These are phyloP conservation scores for Diachasmimorpha longicaudata DNA, from an alignment of 1,140 invertebrate species.

Conservation along the genomic window DNA sequence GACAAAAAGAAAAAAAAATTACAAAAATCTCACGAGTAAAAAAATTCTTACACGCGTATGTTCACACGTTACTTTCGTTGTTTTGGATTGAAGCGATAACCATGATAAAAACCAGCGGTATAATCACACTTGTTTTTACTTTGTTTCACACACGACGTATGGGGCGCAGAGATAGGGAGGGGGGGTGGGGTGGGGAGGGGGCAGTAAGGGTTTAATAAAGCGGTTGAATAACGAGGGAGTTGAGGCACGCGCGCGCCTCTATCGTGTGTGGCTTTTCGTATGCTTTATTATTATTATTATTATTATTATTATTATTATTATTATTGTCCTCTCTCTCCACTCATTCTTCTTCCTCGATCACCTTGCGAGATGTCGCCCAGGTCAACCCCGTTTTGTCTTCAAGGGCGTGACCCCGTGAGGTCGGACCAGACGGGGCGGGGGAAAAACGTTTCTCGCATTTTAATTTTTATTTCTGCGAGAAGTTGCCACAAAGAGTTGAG, in stretches of 20 bases:
- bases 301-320: not conserved
- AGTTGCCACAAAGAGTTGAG: not conserved
- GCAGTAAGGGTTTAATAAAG: not conserved
- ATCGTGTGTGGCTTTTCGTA: constrained; percentile 8
- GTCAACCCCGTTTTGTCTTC: constrained; percentile 49
- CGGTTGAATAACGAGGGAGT: constrained; percentile 1
- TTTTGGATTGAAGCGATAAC: constrained; percentile 2
- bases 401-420: constrained; percentile 40
- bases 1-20: not conserved
- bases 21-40: not conserved
- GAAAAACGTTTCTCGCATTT: constrained; percentile 1
- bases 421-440: not conserved
- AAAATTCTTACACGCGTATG: constrained; percentile 4
- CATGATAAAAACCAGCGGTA: not conserved
- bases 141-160: not conserved
- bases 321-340: not conserved
- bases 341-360: constrained; percentile 37
- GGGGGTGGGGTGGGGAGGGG: not conserved
- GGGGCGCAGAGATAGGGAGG: not conserved
- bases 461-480: not conserved
- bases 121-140: constrained; percentile 9
- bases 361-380: constrained; percentile 53
- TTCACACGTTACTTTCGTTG: not conserved
- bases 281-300: not conserved
- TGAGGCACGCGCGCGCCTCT: not conserved